Conservation (phyloP, 2,888 invertebrate species). For the Atrina japonica region DNA sequence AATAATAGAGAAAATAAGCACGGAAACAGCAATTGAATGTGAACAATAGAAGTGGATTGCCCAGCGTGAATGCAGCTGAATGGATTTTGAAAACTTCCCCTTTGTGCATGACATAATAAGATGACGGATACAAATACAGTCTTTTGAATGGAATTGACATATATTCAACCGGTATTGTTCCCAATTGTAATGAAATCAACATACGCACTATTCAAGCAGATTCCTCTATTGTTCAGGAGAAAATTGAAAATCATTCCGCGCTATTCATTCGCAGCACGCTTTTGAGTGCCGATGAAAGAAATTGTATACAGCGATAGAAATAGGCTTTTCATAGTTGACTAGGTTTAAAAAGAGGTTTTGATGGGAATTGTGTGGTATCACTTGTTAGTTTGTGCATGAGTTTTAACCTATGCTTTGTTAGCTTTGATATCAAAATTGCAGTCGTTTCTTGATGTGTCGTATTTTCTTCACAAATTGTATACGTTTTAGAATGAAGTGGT, state of each 20-base stretch:
- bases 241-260: constrained; percentile 79
- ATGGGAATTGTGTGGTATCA: constrained; percentile 50
- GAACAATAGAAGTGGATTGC: constrained; percentile 66
- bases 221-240: constrained; percentile 74
- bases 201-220: constrained; percentile 71
- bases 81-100: constrained; percentile 61
- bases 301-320: constrained; percentile 56
- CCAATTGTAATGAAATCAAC: constrained; percentile 76
- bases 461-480: constrained; percentile 18
- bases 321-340: constrained; percentile 67
- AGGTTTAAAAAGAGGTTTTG: constrained; percentile 61
- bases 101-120: constrained; percentile 75
- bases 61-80: constrained; percentile 58
- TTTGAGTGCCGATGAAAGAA: constrained; percentile 67
- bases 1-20: constrained; percentile 47
- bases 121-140: constrained; percentile 72
- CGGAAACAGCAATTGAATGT: constrained; percentile 58
- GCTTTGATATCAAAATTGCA: constrained; percentile 44
- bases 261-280: constrained; percentile 62
- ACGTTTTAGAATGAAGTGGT: constrained; percentile 23
- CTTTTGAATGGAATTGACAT: constrained; percentile 73
- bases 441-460: constrained; percentile 31
- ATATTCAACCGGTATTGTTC: constrained; percentile 71
- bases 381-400: constrained; percentile 38
- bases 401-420: constrained; percentile 39